These are phyloP conservation scores for Synanthedon myopaeformis DNA, from an alignment of 2,888 invertebrate species.

Conservation along the genomic window DNA sequence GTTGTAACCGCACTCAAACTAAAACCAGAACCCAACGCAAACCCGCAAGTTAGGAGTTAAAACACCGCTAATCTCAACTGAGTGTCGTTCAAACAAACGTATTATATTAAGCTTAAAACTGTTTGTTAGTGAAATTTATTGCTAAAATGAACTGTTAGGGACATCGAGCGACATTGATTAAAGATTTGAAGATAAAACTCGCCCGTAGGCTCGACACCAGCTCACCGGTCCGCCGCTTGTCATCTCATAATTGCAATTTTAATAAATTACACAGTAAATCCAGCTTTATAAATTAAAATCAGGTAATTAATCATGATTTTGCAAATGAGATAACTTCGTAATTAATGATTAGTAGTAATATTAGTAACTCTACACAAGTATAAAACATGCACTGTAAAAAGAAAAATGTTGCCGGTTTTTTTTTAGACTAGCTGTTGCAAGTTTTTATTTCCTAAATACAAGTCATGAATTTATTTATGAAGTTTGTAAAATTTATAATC, in stretches of 20 bases:
- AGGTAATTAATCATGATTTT: neutral
- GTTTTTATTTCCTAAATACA: too few relatives aligned
- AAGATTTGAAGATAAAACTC: constrained; percentile 18
- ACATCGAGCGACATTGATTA: constrained; percentile 12
- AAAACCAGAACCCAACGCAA: neutral
- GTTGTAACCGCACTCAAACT: neutral
- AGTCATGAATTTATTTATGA: too few relatives aligned
- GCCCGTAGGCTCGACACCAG: constrained; percentile 15
- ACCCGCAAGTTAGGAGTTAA: neutral
- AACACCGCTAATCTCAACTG: neutral
- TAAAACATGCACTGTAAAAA: too few relatives aligned
- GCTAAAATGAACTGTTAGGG: too few relatives aligned
- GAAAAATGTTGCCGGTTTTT: too few relatives aligned
- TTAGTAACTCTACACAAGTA: too few relatives aligned
- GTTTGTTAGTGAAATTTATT: too few relatives aligned
- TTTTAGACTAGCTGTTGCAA: too few relatives aligned
- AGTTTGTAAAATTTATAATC: too few relatives aligned
- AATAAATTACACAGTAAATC: constrained; percentile 33
- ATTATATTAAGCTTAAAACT: too few relatives aligned
- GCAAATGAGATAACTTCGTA: neutral
- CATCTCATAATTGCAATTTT: constrained; percentile 32
- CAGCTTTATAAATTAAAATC: constrained; percentile 9
- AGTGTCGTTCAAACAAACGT: too few relatives aligned
- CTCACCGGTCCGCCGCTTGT: constrained; percentile 2
- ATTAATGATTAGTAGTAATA: neutral